Base-by-base conservation (phyloP, 2,113 vertebrate species). In the Leucoraja erinaceus region DNA sequence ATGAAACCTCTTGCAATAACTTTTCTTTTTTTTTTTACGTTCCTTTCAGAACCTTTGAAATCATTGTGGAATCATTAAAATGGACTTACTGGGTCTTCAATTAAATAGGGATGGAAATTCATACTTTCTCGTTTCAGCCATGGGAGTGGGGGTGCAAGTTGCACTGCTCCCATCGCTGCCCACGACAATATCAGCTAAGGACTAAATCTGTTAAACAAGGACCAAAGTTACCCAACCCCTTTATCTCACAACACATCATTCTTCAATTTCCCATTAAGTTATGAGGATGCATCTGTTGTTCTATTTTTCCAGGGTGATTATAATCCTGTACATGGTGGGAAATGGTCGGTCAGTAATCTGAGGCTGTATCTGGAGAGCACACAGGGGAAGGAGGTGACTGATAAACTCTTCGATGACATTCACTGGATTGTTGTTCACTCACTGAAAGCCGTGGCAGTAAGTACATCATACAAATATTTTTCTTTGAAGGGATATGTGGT, bases 391-490 rank as follows among this genome's bases (percentile, higher is more conserved):
- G 63, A 90, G 38, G 93, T 90, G 31, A 93, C 93, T 12, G 56
- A 93, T 75, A 84, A 93, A 86, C 84, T 93, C 66, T 93, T 93
- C 56, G 79, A 88, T 74, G 93, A 93, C 25, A 93, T 93, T 68
- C 93, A 93, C 68, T 93, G 93, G 93, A 84, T 93, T 47, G 84
- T 93, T 11, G 61, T 93, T 66, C 93, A 93, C 54, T 93, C 93
- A 14, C 93, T 93, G 38, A 84, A 90, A 54, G 93, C 93, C 74
- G 93, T 93, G 10, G 93, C 93, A 16, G 93, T 93, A 90, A 84
- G 93, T 90, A 81, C 59, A 28, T 47, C 22, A 28, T 66, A 0
- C 38, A 70, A 72, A 72, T 8, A n/a, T 38, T 91, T 47, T 16
- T 70, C 38, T 72, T 72, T 47, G 31, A 74, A 72, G 33, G 10